Percentiles rank a stretch among this genome's conserved stretches.
These are phyloP conservation scores for Silurus aristotelis DNA, from an alignment of 2,797 vertebrate species.

Conservation along the genomic window DNA sequence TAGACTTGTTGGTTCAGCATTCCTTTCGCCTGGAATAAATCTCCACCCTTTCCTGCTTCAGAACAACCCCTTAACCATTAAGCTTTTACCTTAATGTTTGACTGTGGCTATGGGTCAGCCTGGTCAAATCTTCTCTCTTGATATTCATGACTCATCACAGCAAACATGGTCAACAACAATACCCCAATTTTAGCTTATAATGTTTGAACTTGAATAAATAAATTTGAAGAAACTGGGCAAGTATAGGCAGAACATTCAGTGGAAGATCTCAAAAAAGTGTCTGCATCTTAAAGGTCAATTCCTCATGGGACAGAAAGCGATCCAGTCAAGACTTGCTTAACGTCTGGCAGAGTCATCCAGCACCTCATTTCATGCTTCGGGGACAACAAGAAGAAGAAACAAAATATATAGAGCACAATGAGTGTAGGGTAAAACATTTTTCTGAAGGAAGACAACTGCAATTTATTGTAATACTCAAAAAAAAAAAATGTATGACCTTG, in stretches of 20 bases:
- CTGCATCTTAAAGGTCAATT: conserved; percentile 4
- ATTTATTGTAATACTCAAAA: background rate
- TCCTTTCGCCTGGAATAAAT: no score
- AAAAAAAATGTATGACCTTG: background rate
- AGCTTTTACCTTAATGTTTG: no score
- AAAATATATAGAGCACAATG: background rate
- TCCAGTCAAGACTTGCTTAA: background rate
- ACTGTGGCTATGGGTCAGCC: no score
- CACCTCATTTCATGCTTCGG: conserved; percentile 11
- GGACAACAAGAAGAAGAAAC: background rate
- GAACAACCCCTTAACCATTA: no score
- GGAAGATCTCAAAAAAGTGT: background rate
- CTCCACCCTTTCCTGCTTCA: no score
- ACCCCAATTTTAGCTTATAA: background rate
- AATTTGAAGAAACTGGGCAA: background rate
- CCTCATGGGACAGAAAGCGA: conserved; percentile 3
- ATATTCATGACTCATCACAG: background rate
- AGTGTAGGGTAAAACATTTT: background rate
- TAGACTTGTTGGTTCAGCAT: no score
- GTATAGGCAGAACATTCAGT: conserved; percentile 3
- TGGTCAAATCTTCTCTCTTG: no score
- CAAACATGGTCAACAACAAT: background rate
- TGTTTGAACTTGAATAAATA: background rate
- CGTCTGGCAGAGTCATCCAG: background rate
- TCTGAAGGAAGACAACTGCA: background rate